Conservation (phyloP, 2,888 invertebrate genomes). For the Synanthedon formicaeformis region DNA sequence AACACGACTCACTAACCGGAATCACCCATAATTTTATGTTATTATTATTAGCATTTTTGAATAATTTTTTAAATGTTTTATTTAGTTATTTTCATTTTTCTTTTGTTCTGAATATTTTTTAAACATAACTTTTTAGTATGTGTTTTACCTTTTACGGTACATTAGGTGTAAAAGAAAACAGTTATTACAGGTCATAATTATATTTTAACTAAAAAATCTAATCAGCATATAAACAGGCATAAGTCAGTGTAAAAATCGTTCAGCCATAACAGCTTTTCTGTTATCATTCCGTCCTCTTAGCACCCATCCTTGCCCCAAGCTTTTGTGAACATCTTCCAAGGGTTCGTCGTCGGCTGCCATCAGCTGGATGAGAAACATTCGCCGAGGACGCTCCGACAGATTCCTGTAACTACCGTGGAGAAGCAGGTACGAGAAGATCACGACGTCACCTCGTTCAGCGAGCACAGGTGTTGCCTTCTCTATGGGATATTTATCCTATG, state of each 20-base stretch:
- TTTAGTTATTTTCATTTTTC: no score
- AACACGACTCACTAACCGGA: no score
- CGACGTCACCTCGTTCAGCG: slow-evolving; percentile 47
- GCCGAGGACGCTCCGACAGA: slow-evolving; percentile 28
- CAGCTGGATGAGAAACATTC: slow-evolving; percentile 54
- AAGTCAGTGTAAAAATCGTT: slow-evolving; percentile 10
- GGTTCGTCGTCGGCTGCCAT: slow-evolving; percentile 56
- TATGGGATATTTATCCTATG: slow-evolving; percentile 31
- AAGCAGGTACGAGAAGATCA: slow-evolving; percentile 55
- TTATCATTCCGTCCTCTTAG: slow-evolving; percentile 44
- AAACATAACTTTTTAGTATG: no score
- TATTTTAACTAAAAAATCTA: neutral
- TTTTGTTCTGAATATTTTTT: no score
- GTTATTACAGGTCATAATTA: neutral
- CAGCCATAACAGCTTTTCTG: slow-evolving; percentile 34
- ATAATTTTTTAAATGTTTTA: no score
- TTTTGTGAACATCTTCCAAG: slow-evolving; percentile 34
- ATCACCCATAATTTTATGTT: no score
- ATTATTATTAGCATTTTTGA: no score
- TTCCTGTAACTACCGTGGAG: slow-evolving; percentile 59
- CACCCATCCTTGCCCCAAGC: slow-evolving; percentile 54
- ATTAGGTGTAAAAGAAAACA: no score
- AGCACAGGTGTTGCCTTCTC: slow-evolving; percentile 37
- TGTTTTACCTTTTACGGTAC: no score
- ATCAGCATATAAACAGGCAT: neutral